Conservation (phyloP, 2,888 invertebrate genomes). For the Cerastis leucographa region DNA sequence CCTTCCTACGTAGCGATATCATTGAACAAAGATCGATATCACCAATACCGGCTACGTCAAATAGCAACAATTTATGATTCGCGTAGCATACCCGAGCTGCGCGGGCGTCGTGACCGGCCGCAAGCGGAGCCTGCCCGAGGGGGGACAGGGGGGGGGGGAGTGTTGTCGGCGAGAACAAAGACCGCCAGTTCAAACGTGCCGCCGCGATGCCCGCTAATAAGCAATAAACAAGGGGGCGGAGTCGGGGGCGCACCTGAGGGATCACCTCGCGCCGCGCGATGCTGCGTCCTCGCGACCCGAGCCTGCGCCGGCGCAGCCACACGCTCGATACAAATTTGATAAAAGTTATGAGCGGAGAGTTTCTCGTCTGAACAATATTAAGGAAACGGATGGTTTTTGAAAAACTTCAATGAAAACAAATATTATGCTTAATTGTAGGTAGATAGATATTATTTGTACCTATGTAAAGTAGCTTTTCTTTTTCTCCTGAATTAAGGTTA, state of each 20-base stretch:
- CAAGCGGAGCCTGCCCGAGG: slow-evolving; percentile 66
- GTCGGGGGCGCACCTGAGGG: slow-evolving; percentile 88
- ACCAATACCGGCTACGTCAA: slow-evolving; percentile 87
- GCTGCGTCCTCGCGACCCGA: slow-evolving; percentile 71
- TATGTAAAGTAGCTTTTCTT: neutral
- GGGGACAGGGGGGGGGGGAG: slow-evolving; percentile 63
- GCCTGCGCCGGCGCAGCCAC: slow-evolving; percentile 69
- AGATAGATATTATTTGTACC: neutral
- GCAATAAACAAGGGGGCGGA: slow-evolving; percentile 91
- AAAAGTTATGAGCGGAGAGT: slow-evolving; percentile 48
- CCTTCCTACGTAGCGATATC: slow-evolving; percentile 85
- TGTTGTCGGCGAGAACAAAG: slow-evolving; percentile 89
- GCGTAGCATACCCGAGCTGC: slow-evolving; percentile 84
- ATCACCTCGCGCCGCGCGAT: slow-evolving; percentile 86
- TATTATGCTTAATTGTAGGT: neutral
- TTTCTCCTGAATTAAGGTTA: neutral
- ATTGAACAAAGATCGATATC: slow-evolving; percentile 88
- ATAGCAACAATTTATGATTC: slow-evolving; percentile 89
- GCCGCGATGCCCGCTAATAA: slow-evolving; percentile 89
- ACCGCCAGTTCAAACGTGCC: slow-evolving; percentile 88
- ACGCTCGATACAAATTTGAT: slow-evolving; percentile 62
- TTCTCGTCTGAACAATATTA: slow-evolving; percentile 24
- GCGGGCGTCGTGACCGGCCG: slow-evolving; percentile 85
- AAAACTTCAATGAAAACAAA: neutral
- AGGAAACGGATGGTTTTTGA: slow-evolving; percentile 5